A percentile compares a stretch with the other conserved stretches of the same genome.
phyloP scores from a whole-genome alignment of 1,140 invertebrate genomes.

The Leptinotarsa texana region DNA sequence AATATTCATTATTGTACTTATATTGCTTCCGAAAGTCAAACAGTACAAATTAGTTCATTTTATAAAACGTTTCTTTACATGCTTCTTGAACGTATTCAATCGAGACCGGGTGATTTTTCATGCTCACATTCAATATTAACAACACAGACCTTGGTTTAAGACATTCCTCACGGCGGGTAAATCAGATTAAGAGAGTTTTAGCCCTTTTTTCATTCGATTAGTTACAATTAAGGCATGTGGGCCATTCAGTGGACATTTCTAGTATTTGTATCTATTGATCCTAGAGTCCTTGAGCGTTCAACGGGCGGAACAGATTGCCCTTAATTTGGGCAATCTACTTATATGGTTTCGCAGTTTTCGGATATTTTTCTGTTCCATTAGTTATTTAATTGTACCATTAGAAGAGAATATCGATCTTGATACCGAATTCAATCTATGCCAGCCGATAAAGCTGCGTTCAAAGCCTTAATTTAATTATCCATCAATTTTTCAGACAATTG shows the following conservation, averaged over 20 bases:
- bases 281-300: not conserved
- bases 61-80: too few species aligned
- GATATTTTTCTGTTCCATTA: not conserved
- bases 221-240: conserved; percentile 18
- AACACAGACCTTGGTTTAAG: too few species aligned
- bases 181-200: not conserved
- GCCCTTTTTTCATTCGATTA: conserved; percentile 17
- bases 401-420: not conserved
- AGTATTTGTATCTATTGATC: conserved; percentile 15
- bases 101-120: too few species aligned
- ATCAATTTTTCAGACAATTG: conserved; percentile 5
- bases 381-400: not conserved
- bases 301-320: not conserved
- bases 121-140: too few species aligned
- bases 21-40: too few species aligned
- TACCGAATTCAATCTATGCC: not conserved
- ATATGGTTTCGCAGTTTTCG: conserved; percentile 15
- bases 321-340: not conserved
- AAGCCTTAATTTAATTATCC: conserved; percentile 3
- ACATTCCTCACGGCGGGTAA: not conserved
- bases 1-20: too few species aligned
- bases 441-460: not conserved
- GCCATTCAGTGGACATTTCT: conserved; percentile 8
- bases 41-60: too few species aligned
- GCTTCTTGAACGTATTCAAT: too few species aligned